Evolutionary conservation across 2,113 vertebrate species (phyloP), one percentile per base, ranked within the genome.

Genomic region (Gymnocephalus cernua): DNA sequence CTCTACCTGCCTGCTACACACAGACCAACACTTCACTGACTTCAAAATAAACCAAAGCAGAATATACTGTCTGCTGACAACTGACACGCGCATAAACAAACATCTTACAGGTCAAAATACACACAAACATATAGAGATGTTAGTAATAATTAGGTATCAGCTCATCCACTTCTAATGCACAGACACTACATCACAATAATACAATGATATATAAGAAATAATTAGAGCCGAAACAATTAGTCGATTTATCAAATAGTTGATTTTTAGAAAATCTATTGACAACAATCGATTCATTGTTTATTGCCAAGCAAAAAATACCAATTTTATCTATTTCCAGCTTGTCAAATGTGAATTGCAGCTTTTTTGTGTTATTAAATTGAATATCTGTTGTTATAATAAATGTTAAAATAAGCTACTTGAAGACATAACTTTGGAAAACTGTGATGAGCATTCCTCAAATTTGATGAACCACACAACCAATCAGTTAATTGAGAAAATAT

Each of bases 1-100:
- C 38, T 80, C 47, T 35, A 73, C 48, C 57, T 69, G 68, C 27
- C 47, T 25, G 21, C 58, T 50, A 2, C 62, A 57, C 62, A 59
- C 35, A 11, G 21, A 63, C 29, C 48, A 51, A 54, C 21, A 11
- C 38, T 45, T 29, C 3, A 12, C 16, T n/a, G 41, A 38, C 64
- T 61, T 9, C 4, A 23, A 41, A 41, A 41, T 41, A 41, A 11
- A 77, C 70, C 74, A 69, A 21, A 41, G 38, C 15, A 51, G 38
- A 25, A 21, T 3, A 4, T 1, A 23, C 35, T 35, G 19, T 25
- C 29, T 15, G 27, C 57, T 61, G 32, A 74, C 69, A 38, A n/a
- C 27, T 68, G 58, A 53, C 35, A 67, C 35, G 35, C 32, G 54
- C 23, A 57, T 12, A 32, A 14, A 75, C 38, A 38, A 23, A 72